Evolutionary conservation across 1,140 invertebrate species (phyloP).

Genomic region (Drosophila littoralis): DNA sequence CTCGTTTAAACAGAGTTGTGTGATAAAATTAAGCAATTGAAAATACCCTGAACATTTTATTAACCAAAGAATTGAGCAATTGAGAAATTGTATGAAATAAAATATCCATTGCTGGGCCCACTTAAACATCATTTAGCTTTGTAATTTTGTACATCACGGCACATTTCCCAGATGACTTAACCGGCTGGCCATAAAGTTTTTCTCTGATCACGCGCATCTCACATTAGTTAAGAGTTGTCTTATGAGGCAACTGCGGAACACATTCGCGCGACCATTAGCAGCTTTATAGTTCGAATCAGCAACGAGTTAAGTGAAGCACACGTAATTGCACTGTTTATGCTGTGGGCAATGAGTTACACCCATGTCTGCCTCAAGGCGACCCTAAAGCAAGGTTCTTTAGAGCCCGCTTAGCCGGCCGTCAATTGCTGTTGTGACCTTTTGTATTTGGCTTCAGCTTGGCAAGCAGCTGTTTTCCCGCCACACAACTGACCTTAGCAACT

Average conservation of each 20-base stretch:
- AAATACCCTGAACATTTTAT: background rate
- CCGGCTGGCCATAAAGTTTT: conserved; percentile 1
- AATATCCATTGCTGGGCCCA: conserved; percentile 5
- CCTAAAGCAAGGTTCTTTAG: conserved; percentile 73
- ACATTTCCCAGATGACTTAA: conserved; percentile 27
- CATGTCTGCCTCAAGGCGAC: conserved; percentile 50
- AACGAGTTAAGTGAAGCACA: background rate
- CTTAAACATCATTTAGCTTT: conserved; percentile 21
- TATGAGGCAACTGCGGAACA: conserved; percentile 37
- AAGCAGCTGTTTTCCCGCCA: conserved; percentile 45
- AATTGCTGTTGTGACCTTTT: conserved; percentile 73
- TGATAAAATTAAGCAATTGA: too few species aligned
- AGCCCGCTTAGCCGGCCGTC: conserved; percentile 43
- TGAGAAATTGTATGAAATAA: conserved; percentile 6
- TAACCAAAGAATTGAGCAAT: background rate
- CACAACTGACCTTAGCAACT: conserved; percentile 70
- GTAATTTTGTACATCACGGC: conserved; percentile 24
- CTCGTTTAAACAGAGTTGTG: too few species aligned
- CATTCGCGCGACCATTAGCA: conserved; percentile 24
- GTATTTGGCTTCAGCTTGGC: conserved; percentile 33
- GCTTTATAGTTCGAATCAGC: conserved; percentile 12
- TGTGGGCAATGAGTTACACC: conserved; percentile 48
- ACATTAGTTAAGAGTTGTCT: conserved; percentile 18
- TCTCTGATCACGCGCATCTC: conserved; percentile 25
- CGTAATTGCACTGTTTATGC: conserved; percentile 29